Evolutionary conservation across 2,113 vertebrate genomes (phyloP), one percentile per base, ranked within the genome.

Genomic region (Alces alces): DNA sequence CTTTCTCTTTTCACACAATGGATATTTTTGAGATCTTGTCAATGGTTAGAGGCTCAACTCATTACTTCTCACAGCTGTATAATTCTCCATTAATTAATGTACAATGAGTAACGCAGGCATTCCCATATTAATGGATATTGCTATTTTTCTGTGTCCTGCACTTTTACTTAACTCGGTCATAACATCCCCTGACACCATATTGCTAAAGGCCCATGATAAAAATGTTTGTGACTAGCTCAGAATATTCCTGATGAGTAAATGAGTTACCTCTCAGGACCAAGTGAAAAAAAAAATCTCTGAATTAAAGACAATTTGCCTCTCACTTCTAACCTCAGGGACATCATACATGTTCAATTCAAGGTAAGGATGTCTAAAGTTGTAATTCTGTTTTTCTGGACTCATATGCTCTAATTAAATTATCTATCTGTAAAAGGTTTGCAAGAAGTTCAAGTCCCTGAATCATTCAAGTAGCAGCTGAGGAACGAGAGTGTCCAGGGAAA

Each of bases 401-500:
- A 7, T 66, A 84, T 21, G 36, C 30, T 97, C 47, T 84, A 86
- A 94, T 87, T n/a, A 93, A 95, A 97, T 70, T 0, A 85, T 93
- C 88, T 96, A 2, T 97, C 50, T 91, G 19, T 78, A 83, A 96
- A 97, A 97, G 89, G 50, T 96, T 36, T 97, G 50, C n/a, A 57
- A 92, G 30, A 64, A 97, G 88, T 97, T 98, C 91, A 98, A 90
- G 58, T 86, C 54, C 45, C 25, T 61, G 87, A 96, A 95, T 97
- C 89, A 93, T 85, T 73, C 90, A 54, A 89, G 93, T 54, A 96
- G 89, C 93, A 97, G 95, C 64, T 8, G 7, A 97, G 73, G 87
- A 6, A 5, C 47, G 54, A 89, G 92, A 93, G 86, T 86, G 43
- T 45, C 3, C 1, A 82, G 95, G 86, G 95, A 97, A 98, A 97